A percentile compares a stretch with the other conserved stretches of the same genome.
Conservation (phyloP, 92 coral and sea anemone species). For the Palythoa grandiflora region DNA sequence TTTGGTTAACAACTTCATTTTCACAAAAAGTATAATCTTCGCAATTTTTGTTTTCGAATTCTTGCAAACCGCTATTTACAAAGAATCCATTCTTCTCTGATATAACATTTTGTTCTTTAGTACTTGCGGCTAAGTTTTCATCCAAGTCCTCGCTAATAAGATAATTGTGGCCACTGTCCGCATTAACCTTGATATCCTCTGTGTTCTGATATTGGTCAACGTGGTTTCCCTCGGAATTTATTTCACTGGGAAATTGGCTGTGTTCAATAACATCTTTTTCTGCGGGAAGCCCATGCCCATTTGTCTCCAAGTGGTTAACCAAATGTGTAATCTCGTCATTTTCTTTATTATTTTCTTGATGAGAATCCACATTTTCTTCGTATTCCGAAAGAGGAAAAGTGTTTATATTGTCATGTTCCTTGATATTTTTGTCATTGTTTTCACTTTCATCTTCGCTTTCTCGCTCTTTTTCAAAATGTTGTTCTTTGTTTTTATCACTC, state of each 20-base stretch:
- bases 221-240: slow-evolving; percentile 35
- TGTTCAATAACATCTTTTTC: not conserved
- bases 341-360: not conserved
- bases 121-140: not conserved
- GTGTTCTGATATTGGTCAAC: slow-evolving; percentile 12
- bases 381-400: not conserved
- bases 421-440: not conserved
- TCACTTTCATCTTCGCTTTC: not conserved
- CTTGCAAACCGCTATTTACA: not conserved
- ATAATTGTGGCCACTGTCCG: slow-evolving; percentile 27
- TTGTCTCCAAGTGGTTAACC: slow-evolving; percentile 15
- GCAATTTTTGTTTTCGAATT: not conserved
- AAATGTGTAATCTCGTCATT: not conserved
- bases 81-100: not conserved
- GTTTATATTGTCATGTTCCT: not conserved
- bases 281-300: slow-evolving; percentile 17
- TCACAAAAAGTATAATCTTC: not conserved
- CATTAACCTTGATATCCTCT: slow-evolving; percentile 2
- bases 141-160: not conserved
- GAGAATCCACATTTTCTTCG: not conserved
- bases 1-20: not conserved
- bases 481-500: not conserved
- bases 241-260: not conserved
- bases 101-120: not conserved
- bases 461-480: not conserved